Base-by-base conservation (phyloP, 2,797 vertebrate species). In the Basileuterus tristriatus region DNA sequence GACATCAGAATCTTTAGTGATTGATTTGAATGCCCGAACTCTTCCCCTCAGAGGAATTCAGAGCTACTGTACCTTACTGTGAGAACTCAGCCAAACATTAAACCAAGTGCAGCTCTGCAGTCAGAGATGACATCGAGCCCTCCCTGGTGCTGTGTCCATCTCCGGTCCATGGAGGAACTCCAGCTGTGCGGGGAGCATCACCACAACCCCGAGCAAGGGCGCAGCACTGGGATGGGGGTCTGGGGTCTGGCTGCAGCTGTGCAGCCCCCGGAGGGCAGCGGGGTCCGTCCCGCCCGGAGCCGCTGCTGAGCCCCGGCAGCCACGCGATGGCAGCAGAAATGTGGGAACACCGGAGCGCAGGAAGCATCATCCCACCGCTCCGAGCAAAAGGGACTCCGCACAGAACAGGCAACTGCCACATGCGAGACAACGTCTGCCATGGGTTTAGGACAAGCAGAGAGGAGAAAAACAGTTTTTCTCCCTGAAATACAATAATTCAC, bases 271-370 rank as follows among this genome's bases (percentile, higher is more conserved):
- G 70, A n/a, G 1, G 8, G 36, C 5, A 7, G 44, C 12, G 16
- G 36, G 46, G 70, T 34, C 68, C 53, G 27, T 56, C 74, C 44
- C 0, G 4, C 49, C 3, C 5, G 8, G 55, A 34, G 23, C 15
- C 1, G 36, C 58, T 2, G 70, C 37, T 75, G n/a, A 56, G 22
- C 34, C 39, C 30, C 46, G 20, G 78, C 69, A 93, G 85, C 93
- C 93, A 91, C 91, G 76, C 53, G 96, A 81, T 86, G 83, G 95
- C 96, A 92, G 94, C 56, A 85, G 80, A 46, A 96, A 94, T 69
- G 39, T 70, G 88, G 83, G 24, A 97, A 96, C 96, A 52, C 63
- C 2, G 8, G 24, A 22, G 50, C 3, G 22, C 50, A 19, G 1
- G 20, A 41, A 29, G 17, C 64, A 5, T 82, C 10, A 53, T 20